Percentiles rank a stretch among this genome's conserved stretches.
Conservation (phyloP, 2,888 invertebrate genomes). For the Drosophila merina region DNA sequence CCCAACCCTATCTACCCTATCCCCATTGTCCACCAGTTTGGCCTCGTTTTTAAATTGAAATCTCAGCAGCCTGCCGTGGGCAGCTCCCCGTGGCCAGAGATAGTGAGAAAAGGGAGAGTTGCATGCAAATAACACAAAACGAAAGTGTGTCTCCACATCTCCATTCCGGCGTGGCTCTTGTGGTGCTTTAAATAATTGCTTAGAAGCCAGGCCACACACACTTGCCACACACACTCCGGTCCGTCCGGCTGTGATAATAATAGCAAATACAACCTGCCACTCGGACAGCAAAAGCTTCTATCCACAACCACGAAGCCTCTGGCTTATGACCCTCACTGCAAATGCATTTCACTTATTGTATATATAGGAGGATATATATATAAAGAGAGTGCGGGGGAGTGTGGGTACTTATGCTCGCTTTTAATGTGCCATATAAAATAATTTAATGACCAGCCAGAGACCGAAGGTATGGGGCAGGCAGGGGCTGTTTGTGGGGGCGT, state of each 20-base stretch:
- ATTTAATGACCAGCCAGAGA: slow-evolving; percentile 60
- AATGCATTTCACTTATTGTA: slow-evolving; percentile 28
- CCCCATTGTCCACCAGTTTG: slow-evolving; percentile 24
- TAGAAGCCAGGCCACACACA: slow-evolving; percentile 62
- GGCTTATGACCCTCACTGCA: slow-evolving; percentile 27
- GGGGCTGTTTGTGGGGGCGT: slow-evolving; percentile 11
- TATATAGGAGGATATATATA: slow-evolving; percentile 10
- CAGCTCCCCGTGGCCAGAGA: background rate
- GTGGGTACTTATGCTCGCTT: slow-evolving; percentile 45
- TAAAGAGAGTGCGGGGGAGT: background rate
- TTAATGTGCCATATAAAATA: slow-evolving; percentile 75
- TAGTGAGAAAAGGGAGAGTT: slow-evolving; percentile 19
- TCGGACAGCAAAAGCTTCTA: slow-evolving; percentile 6
- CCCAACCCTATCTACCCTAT: background rate
- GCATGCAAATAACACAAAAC: slow-evolving; percentile 6
- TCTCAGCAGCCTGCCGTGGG: slow-evolving; percentile 27
- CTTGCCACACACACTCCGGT: slow-evolving; percentile 55
- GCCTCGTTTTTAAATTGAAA: slow-evolving; percentile 48
- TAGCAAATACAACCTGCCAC: slow-evolving; percentile 44
- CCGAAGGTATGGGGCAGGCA: background rate
- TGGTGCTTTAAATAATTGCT: slow-evolving; percentile 72
- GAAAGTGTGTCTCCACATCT: background rate
- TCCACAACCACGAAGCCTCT: slow-evolving; percentile 7
- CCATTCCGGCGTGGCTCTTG: slow-evolving; percentile 2
- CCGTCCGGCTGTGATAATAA: slow-evolving; percentile 51